Evolutionary conservation across 2,888 invertebrate genomes (phyloP), one percentile per base, ranked within the genome.

Genomic region (Lycophotia porphyrea): DNA sequence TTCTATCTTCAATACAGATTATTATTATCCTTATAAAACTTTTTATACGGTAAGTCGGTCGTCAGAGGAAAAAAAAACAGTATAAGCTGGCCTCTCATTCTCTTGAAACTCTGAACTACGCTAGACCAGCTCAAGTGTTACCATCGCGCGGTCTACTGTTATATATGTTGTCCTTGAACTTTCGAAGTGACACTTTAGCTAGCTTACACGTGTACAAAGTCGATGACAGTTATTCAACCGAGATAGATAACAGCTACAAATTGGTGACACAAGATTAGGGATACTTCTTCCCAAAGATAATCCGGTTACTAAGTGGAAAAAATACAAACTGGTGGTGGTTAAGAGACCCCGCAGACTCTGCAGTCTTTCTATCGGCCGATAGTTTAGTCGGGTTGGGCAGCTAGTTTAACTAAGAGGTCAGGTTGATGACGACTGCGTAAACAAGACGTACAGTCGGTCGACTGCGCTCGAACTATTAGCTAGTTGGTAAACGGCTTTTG

Each of bases 201-300:
- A 13, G 13, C 31, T 72, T 72, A 44, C 21, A 27, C 44, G 21
- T 36, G 34, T 44, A 68, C 11, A 15, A 55, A 52, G 27, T 75
- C 34, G 4, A 58, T 27, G 18, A 58, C 55, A 73, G n/a, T 44
- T 44, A 15, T 55, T 36, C 13, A 2, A 21, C 21, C 39, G 3
- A 36, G 36, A 75, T 58, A 44, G 34, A 44, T 55, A 34, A 44
- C 18, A 42, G 42, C 18, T 31, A 34, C 4, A 27, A 44, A 44
- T 74, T 42, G n/a, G n/a, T 49, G 34, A n/a, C 34, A 42, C 5
- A 15, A 21, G 31, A 34, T 39, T 47, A 31, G 7, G 11, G n/a
- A 36, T 36, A 21, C n/a, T 34, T 2, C 1, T 27, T 52, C 7
- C 1, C 1, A 18, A 44, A 64, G 24, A 39, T 47, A 31, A 27